Evolutionary conservation across 2,888 invertebrate species (phyloP).

Genomic region (Gymnosoma rotundatum): DNA sequence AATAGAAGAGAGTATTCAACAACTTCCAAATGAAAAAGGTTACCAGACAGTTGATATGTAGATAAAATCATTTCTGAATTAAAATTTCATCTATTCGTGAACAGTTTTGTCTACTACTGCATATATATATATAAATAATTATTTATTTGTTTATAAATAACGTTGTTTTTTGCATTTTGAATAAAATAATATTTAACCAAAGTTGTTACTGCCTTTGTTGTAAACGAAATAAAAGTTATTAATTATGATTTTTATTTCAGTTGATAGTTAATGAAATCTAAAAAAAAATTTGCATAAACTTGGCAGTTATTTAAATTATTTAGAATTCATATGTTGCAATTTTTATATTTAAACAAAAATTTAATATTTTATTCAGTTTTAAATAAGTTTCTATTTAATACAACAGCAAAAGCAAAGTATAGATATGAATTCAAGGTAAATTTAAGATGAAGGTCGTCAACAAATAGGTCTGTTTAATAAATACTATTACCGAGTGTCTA

Average conservation of each 20-base stretch:
- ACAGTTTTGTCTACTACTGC: too few species aligned
- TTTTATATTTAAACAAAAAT: conserved; percentile 4
- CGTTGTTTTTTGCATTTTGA: background rate
- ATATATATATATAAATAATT: background rate
- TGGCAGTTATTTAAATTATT: conserved; percentile 16
- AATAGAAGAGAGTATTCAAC: too few species aligned
- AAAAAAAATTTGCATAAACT: background rate
- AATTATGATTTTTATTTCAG: conserved; percentile 4
- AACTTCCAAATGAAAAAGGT: too few species aligned
- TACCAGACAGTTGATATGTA: too few species aligned
- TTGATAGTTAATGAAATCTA: conserved; percentile 18
- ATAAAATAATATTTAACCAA: background rate
- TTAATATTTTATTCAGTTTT: background rate
- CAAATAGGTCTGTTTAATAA: conserved; percentile 1
- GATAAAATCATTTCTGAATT: too few species aligned
- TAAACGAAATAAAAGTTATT: conserved; percentile 3
- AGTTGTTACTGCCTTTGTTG: conserved; percentile 18
- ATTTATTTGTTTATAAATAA: background rate
- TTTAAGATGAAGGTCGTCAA: conserved; percentile 43
- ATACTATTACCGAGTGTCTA: conserved; percentile 1
- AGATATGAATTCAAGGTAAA: conserved; percentile 46
- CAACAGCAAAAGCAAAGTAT: background rate
- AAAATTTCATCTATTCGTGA: too few species aligned
- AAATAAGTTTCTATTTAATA: conserved; percentile 14
- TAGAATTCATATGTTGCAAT: conserved; percentile 3